These are phyloP conservation scores for Amblyopsis rosae DNA, from an alignment of 2,113 vertebrate species.

Conservation along the genomic window DNA sequence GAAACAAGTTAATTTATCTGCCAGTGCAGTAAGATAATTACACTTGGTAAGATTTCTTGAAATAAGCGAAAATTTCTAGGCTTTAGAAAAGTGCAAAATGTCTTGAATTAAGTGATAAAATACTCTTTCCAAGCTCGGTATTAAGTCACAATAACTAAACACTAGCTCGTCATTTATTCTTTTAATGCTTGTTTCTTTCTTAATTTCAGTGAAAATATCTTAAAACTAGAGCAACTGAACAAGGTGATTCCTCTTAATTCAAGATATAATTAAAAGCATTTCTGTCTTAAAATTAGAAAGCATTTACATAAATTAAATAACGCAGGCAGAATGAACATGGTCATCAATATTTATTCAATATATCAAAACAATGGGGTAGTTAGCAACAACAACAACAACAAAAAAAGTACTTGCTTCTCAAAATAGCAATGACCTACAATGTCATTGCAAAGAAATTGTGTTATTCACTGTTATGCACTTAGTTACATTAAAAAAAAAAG, in stretches of 20 bases:
- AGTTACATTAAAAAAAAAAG: background rate
- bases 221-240: background rate
- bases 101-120: background rate
- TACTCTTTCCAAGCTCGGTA: background rate
- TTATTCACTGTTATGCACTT: too few relatives aligned
- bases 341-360: background rate
- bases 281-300: background rate
- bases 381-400: too few relatives aligned
- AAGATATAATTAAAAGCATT: background rate
- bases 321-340: background rate
- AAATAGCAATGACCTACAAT: background rate
- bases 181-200: background rate
- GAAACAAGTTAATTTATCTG: conserved; percentile 3
- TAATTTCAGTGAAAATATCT: background rate
- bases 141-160: background rate
- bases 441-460: background rate
- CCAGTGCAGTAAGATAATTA: background rate
- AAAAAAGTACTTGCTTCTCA: background rate
- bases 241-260: background rate
- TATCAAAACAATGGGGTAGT: background rate
- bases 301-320: background rate
- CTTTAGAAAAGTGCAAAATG: background rate
- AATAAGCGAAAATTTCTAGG: background rate
- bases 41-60: background rate
- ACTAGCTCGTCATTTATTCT: background rate